A percentile compares a stretch with the other conserved stretches of the same genome.
These are phyloP conservation scores for Pterocles gutturalis DNA, from an alignment of 2,113 vertebrate genomes.

Conservation along the genomic window DNA sequence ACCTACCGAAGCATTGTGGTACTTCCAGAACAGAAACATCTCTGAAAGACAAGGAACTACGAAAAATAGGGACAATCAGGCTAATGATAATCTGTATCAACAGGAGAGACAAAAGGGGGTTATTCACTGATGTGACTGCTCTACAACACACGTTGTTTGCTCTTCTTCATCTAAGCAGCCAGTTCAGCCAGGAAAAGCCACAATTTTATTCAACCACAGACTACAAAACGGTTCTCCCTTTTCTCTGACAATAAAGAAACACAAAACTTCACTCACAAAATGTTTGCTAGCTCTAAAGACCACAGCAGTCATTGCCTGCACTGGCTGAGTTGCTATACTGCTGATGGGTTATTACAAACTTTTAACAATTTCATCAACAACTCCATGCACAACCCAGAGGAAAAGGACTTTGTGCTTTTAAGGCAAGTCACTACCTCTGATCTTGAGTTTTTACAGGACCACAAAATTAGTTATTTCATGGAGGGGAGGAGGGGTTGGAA, in stretches of 20 bases:
- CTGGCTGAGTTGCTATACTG: not conserved
- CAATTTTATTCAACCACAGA: not conserved
- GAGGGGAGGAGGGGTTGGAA: not conserved
- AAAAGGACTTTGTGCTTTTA: not conserved
- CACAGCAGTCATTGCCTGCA: not conserved
- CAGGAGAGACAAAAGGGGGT: accelerated
- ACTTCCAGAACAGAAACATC: not conserved
- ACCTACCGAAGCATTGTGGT: not conserved
- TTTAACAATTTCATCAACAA: not conserved
- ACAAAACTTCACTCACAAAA: not conserved
- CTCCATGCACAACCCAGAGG: not conserved
- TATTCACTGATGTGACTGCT: not conserved
- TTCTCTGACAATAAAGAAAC: not conserved
- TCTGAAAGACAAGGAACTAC: not conserved
- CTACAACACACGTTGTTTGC: not conserved
- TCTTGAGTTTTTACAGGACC: not conserved
- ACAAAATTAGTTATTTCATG: not conserved
- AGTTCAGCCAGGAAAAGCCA: not conserved
- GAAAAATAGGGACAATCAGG: not conserved
- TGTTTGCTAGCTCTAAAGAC: not conserved
- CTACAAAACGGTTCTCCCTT: not conserved
- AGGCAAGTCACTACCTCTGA: not conserved
- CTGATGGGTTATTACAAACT: not conserved
- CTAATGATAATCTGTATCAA: not conserved
- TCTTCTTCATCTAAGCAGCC: not conserved